phyloP scores from a whole-genome alignment of 2,797 vertebrate genomes.

The Buceros bicornis region DNA sequence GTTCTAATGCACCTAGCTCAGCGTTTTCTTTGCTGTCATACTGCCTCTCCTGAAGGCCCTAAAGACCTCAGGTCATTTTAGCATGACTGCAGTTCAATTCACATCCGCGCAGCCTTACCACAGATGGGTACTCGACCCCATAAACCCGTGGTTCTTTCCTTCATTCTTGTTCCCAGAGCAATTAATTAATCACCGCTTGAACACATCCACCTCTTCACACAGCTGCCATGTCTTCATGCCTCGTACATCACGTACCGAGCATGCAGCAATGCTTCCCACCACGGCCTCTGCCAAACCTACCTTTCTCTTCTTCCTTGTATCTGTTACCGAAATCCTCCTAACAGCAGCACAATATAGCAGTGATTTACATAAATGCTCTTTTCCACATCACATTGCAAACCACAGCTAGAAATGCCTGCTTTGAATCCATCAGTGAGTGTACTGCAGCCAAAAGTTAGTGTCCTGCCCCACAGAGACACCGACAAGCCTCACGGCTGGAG shows the following conservation, averaged over 20 bases:
- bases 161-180: neutral
- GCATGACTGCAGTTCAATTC: neutral
- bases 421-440: neutral
- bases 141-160: neutral
- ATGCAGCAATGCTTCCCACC: neutral
- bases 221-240: neutral
- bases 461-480: neutral
- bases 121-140: neutral
- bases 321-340: neutral
- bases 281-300: neutral
- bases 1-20: neutral
- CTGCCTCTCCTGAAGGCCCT: neutral
- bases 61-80: neutral
- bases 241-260: fast-evolving
- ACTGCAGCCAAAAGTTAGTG: neutral
- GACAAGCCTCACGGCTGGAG: neutral
- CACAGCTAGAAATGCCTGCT: neutral
- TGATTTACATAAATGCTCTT: neutral
- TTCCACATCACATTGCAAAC: neutral
- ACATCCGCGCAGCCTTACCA: neutral
- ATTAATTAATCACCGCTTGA: neutral
- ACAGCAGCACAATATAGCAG: neutral
- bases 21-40: neutral
- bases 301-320: neutral
- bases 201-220: neutral